A percentile compares a stretch with the other conserved stretches of the same genome.
Conservation (phyloP, 2,888 invertebrate species). For the Platycheirus albimanus region DNA sequence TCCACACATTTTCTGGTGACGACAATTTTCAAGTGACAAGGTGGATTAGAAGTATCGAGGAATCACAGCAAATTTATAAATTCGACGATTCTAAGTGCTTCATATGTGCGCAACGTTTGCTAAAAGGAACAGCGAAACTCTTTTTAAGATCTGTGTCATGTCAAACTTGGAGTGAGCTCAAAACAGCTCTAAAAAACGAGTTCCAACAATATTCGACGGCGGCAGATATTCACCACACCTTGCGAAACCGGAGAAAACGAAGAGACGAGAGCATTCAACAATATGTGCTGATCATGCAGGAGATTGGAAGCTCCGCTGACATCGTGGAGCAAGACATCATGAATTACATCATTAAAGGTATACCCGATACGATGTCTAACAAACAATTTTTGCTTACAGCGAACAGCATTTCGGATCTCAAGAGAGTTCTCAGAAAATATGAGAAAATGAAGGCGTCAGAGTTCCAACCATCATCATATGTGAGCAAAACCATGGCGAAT, state of each 20-base stretch:
- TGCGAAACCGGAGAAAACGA: no score
- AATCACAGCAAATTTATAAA: not conserved
- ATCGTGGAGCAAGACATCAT: slow-evolving; percentile 34
- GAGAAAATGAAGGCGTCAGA: slow-evolving; percentile 7
- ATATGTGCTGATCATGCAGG: slow-evolving; percentile 4
- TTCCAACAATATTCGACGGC: no score
- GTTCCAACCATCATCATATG: not conserved
- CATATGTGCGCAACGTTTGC: no score
- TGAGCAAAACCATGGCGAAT: not conserved
- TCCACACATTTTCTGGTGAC: not conserved
- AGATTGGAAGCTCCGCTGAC: slow-evolving; percentile 35
- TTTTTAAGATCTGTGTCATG: not conserved
- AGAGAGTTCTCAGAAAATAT: not conserved
- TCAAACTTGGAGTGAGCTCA: slow-evolving; percentile 27
- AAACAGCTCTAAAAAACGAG: slow-evolving; percentile 24
- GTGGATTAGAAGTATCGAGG: not conserved
- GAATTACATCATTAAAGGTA: slow-evolving; percentile 37
- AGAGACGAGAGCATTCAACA: no score
- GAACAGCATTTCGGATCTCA: not conserved
- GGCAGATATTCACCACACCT: no score
- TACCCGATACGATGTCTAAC: slow-evolving; percentile 28
- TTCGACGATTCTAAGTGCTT: not conserved
- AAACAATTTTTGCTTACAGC: slow-evolving; percentile 22
- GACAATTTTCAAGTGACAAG: not conserved
- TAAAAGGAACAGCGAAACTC: no score